Evolutionary conservation across 2,113 vertebrate species (phyloP), one percentile per base, ranked within the genome.

Genomic region (Reinhardtius hippoglossoides): DNA sequence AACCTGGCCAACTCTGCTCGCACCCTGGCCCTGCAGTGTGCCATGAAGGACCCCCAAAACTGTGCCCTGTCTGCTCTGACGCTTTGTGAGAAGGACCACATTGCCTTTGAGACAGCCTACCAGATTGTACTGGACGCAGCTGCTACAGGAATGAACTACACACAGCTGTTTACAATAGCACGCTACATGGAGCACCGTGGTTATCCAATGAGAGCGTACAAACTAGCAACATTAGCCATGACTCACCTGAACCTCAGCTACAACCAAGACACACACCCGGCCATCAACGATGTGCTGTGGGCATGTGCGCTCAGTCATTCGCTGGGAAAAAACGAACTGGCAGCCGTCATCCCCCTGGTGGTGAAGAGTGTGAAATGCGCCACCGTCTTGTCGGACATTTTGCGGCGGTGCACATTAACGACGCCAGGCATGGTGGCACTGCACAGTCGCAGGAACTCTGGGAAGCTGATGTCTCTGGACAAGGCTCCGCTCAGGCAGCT

Each of bases 181-280:
- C 96, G 97, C 85, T 99, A 98, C 94, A 98, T 99, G 97, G 97
- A 99, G 89, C 97, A 98, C 92, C 95, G 97, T 3, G 97, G 97
- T 3, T 92, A 88, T 23, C 90, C 90, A 0, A 90, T 83, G 86
- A 80, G 90, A 71, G 90, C 87, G 2, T 92, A 92, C 84, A 92
- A 92, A 20, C 78, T 92, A 5, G 90, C 90, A 5, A 90, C 88
- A 0, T 79, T 87, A 73, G 90, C 90, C 52, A 82, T 92, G 90
- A 81, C 88, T 13, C 90, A 92, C 80, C 78, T 92, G 73, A 92
- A 92, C 78, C 87, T 92, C 75, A 90, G 87, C 87, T 92, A 92
- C 82, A 92, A 92, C 87, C 97, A 98, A 92, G 97, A 98, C 92
- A 98, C 97, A 0, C 97, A 98, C 89, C 97, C 97, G 0, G 97